Evolutionary conservation across 2,797 vertebrate genomes (phyloP).

Genomic region (Acestrorhynchus altus): DNA sequence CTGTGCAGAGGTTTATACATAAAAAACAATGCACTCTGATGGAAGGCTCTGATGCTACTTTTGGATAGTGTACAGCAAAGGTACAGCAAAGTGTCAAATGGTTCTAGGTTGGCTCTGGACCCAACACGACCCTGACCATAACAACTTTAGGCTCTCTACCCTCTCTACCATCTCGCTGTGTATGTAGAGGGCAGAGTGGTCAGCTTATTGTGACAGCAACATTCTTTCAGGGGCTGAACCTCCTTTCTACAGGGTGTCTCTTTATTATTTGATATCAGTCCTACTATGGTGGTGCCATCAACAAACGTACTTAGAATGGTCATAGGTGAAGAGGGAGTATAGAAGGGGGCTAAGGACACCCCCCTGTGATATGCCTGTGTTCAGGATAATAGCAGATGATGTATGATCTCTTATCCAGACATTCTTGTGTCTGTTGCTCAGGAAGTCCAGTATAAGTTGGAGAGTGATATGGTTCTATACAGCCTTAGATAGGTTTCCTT

Average conservation of each 20-base stretch:
- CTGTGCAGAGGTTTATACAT: too few relatives aligned
- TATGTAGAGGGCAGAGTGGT: neutral
- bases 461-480: too few relatives aligned
- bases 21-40: too few relatives aligned
- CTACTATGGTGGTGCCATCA: neutral
- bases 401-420: too few relatives aligned
- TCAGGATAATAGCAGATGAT: neutral
- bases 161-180: too few relatives aligned
- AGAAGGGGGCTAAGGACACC: neutral
- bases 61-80: too few relatives aligned
- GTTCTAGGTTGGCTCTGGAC: too few relatives aligned
- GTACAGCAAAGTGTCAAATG: too few relatives aligned
- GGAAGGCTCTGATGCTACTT: too few relatives aligned
- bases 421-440: neutral
- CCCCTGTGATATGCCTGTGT: neutral
- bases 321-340: neutral
- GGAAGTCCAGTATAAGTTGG: neutral
- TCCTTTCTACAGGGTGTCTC: neutral
- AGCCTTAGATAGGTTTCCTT: too few relatives aligned
- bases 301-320: neutral
- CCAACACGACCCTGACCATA: too few relatives aligned
- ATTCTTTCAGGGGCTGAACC: neutral
- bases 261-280: neutral
- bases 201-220: neutral
- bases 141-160: neutral